phyloP scores from a whole-genome alignment of 2,888 invertebrate genomes.

The Shargacucullia verbasci region DNA sequence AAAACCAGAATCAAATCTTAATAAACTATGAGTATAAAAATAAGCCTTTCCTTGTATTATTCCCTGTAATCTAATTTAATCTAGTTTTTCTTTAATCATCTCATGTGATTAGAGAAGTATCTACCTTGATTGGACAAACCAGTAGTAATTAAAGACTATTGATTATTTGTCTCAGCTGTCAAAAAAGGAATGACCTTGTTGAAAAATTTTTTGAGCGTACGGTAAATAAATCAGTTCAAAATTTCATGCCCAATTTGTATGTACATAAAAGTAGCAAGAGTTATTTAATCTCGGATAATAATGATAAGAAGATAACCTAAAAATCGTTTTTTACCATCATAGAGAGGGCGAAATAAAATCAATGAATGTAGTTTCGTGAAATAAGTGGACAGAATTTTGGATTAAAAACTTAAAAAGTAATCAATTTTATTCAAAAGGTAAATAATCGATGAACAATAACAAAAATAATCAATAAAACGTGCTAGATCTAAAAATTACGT shows the following conservation, averaged over 20 bases:
- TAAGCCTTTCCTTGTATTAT: too few relatives aligned
- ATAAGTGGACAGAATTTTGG: not conserved
- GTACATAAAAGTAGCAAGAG: not conserved
- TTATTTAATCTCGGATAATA: slow-evolving; percentile 28
- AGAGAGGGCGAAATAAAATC: slow-evolving; percentile 5
- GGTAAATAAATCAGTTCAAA: slow-evolving; percentile 3
- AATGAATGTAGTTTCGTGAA: not conserved
- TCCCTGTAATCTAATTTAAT: too few relatives aligned
- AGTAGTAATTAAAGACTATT: slow-evolving; percentile 15
- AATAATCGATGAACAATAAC: slow-evolving; percentile 38
- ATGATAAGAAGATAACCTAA: slow-evolving; percentile 67
- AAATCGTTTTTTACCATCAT: slow-evolving; percentile 27
- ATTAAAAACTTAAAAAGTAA: not conserved
- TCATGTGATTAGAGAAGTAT: too few relatives aligned
- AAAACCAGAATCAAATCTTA: too few relatives aligned
- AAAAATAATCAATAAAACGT: slow-evolving; percentile 66
- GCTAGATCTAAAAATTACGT: slow-evolving; percentile 51
- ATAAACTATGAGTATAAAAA: too few relatives aligned
- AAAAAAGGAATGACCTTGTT: slow-evolving; percentile 42
- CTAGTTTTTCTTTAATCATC: too few relatives aligned
- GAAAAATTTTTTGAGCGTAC: not conserved
- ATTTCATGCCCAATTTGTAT: not conserved
- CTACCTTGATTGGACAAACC: too few relatives aligned
- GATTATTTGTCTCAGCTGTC: slow-evolving; percentile 44
- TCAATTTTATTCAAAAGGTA: slow-evolving; percentile 17